phyloP scores from a whole-genome alignment of 1,140 invertebrate genomes.

The Dermatophagoides farinae region DNA sequence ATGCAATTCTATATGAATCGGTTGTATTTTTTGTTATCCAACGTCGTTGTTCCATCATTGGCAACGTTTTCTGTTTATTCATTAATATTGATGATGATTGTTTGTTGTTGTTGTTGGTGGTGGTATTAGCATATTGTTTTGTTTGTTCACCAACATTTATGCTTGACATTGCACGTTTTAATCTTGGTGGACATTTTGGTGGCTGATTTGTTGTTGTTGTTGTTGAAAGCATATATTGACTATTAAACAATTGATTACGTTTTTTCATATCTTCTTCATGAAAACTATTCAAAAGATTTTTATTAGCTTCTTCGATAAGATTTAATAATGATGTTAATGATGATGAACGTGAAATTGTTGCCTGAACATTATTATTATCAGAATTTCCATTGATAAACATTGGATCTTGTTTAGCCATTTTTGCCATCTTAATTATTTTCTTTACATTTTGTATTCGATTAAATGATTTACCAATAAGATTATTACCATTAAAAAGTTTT shows the following conservation, averaged over 20 bases:
- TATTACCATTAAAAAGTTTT: not conserved
- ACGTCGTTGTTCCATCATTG: too few species aligned
- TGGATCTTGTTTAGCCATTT: too few species aligned
- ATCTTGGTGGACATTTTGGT: slow-evolving; percentile 7
- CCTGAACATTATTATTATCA: not conserved
- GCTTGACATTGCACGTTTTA: not conserved
- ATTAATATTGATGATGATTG: not conserved
- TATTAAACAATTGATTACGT: not conserved
- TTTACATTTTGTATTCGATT: not conserved
- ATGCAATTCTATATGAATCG: not conserved
- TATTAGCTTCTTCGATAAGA: slow-evolving; percentile 2
- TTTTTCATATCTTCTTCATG: not conserved
- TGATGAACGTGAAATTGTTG: not conserved
- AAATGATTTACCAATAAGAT: not conserved
- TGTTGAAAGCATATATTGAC: too few species aligned
- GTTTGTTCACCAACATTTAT: not conserved
- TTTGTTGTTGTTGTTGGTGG: not conserved
- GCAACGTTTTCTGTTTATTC: not conserved
- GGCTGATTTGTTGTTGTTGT: not conserved
- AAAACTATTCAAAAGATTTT: not conserved
- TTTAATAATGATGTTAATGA: slow-evolving; percentile 6
- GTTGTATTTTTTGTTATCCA: too few species aligned
- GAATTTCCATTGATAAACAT: not conserved
- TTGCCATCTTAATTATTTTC: too few species aligned
- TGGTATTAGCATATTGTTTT: too few species aligned